Evolutionary conservation across 2,888 invertebrate species (phyloP).

Genomic region (Monochamus alternatus): DNA sequence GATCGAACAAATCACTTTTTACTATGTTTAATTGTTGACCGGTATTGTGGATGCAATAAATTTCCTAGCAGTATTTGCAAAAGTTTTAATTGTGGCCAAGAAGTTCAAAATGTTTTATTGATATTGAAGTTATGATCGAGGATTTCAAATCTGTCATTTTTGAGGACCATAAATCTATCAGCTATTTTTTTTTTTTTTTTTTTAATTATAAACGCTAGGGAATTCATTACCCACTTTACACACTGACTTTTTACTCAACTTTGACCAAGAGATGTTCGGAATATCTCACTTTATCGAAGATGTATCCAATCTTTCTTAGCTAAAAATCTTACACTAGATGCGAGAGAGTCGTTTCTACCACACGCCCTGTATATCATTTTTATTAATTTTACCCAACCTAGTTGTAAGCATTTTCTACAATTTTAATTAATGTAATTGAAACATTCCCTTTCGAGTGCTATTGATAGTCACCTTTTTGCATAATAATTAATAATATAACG

Average conservation of each 20-base stretch:
- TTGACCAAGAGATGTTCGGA: background rate
- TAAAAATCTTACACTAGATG: background rate
- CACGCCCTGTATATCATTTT: conserved; percentile 22
- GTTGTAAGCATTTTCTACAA: conserved; percentile 37
- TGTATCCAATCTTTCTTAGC: conserved; percentile 26
- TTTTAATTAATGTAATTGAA: conserved; percentile 29
- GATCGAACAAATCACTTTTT: conserved; percentile 12
- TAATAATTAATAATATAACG: conserved; percentile 17
- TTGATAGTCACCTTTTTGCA: conserved; percentile 42
- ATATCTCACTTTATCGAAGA: background rate
- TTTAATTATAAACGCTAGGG: no score
- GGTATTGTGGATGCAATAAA: no score
- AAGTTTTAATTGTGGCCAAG: no score
- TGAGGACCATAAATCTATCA: no score
- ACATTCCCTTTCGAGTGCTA: conserved; percentile 45
- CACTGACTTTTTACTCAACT: background rate
- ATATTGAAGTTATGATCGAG: no score
- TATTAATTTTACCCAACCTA: conserved; percentile 28
- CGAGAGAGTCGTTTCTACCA: background rate
- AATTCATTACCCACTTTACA: background rate
- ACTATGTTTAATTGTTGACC: background rate
- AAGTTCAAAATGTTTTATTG: background rate
- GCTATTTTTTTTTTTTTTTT: no score
- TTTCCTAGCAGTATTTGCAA: background rate
- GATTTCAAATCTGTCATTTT: no score